Evolutionary conservation across 2,797 vertebrate species (phyloP).

Genomic region (Hephaestus fuliginosus): DNA sequence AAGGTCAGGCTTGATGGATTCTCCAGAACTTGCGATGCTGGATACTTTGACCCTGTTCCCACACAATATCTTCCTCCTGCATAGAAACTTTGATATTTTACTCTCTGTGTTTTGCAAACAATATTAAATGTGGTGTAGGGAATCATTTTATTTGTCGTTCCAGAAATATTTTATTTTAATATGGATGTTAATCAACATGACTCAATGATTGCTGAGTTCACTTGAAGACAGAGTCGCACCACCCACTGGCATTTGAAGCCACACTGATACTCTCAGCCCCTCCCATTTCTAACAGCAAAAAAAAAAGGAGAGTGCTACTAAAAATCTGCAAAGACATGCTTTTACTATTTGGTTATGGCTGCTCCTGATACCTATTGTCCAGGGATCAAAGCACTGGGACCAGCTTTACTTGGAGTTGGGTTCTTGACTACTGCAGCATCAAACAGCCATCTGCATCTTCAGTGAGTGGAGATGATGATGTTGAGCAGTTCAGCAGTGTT

Average conservation of each 20-base stretch:
- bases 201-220: not conserved
- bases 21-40: conserved; percentile 65
- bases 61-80: conserved; percentile 59
- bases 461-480: not conserved
- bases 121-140: not conserved
- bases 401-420: not conserved
- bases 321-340: not conserved
- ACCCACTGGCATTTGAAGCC: not conserved
- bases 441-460: not conserved
- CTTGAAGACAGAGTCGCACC: not conserved
- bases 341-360: not conserved
- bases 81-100: conserved; percentile 43
- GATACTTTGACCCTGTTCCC: conserved; percentile 80
- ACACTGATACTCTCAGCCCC: not conserved
- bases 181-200: not conserved
- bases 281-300: not conserved
- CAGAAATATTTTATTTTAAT: not conserved
- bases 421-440: not conserved
- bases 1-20: conserved; percentile 82
- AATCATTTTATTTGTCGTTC: fast-evolving
- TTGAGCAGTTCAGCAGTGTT: not conserved
- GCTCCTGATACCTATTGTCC: not conserved
- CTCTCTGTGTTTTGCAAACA: conserved; percentile 4
- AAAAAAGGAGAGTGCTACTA: not conserved
- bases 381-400: not conserved